Evolutionary conservation across 2,797 vertebrate genomes (phyloP).

Genomic region (Selene dorsalis): DNA sequence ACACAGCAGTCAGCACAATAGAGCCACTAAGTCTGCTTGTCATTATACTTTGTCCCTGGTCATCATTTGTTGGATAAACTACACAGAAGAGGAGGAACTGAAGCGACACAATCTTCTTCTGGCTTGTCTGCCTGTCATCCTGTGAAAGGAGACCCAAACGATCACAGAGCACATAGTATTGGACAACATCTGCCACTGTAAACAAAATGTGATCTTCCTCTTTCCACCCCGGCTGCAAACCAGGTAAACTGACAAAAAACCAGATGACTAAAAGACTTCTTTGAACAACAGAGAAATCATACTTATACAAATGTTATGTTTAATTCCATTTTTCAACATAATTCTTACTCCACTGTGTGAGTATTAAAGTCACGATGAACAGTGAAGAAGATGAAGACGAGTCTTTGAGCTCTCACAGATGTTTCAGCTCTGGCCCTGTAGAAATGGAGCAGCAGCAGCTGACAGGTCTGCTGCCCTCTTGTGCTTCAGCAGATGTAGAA

Average conservation of each 20-base stretch:
- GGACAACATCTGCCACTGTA: no score
- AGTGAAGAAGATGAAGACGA: neutral
- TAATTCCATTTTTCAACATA: no score
- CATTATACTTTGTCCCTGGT: neutral
- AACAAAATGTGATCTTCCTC: no score
- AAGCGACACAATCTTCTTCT: neutral
- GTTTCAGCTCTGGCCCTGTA: neutral
- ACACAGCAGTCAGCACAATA: constrained; percentile 3
- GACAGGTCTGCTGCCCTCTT: constrained; percentile 32
- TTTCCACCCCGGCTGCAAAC: no score
- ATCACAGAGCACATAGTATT: no score
- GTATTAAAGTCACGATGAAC: neutral
- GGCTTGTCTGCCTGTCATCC: no score
- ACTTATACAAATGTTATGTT: no score
- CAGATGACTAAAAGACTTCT: no score
- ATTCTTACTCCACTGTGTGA: neutral
- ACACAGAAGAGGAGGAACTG: neutral
- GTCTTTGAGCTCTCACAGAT: constrained; percentile 2
- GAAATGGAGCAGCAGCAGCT: constrained; percentile 23
- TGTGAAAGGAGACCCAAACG: no score
- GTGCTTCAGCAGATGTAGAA: constrained; percentile 31
- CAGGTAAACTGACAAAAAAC: no score
- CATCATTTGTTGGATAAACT: neutral
- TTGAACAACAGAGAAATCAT: no score
- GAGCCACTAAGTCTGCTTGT: neutral